Conservation (phyloP, 2,888 invertebrate genomes). For the Artemia sinica region DNA sequence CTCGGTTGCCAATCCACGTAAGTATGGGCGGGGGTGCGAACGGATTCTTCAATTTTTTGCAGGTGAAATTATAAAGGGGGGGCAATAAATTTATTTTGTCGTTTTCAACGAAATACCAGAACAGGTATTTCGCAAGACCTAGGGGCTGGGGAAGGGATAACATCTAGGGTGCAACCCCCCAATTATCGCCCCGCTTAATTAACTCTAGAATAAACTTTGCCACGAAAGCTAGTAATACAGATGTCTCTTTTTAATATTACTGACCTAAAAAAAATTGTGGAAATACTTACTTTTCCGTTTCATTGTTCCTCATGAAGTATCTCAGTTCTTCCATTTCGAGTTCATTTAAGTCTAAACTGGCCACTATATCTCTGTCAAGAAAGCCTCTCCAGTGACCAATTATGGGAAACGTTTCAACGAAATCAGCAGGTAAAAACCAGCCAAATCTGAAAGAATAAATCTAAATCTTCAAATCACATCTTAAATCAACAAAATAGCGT, state of each 20-base stretch:
- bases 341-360: constrained; percentile 36
- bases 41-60: too few relatives aligned
- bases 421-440: constrained; percentile 32
- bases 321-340: constrained; percentile 29
- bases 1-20: too few relatives aligned
- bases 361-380: constrained; percentile 33
- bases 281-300: constrained; percentile 28
- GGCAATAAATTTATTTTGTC: too few relatives aligned
- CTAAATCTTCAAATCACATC: too few relatives aligned
- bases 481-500: too few relatives aligned
- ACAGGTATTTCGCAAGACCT: too few relatives aligned
- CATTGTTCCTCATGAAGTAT: constrained; percentile 29
- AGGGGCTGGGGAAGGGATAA: not conserved
- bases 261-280: not conserved
- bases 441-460: constrained; percentile 29
- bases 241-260: not conserved
- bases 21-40: too few relatives aligned
- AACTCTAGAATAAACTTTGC: not conserved
- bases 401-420: constrained; percentile 29
- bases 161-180: not conserved
- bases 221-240: not conserved
- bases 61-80: too few relatives aligned
- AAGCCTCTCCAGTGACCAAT: constrained; percentile 43
- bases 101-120: too few relatives aligned
- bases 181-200: not conserved